A percentile compares a stretch with the other conserved stretches of the same genome.
Evolutionary conservation across 1,140 invertebrate species (phyloP).

Genomic region (Sycophila sp.): DNA sequence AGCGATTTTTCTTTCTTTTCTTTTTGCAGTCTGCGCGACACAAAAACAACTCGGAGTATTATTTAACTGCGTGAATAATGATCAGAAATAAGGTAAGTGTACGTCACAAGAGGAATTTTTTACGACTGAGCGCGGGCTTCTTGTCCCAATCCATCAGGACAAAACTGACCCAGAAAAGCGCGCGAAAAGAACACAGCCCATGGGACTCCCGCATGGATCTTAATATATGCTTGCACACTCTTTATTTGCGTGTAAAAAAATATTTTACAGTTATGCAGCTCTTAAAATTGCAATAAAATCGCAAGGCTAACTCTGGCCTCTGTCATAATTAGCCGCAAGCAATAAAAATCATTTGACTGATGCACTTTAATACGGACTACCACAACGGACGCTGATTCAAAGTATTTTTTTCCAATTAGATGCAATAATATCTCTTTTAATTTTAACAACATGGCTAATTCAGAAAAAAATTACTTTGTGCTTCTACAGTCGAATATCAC

Average conservation of each 20-base stretch:
- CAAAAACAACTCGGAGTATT: conserved; percentile 16
- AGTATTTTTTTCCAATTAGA: too few relatives aligned
- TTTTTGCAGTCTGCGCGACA: neutral
- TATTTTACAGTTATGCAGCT: conserved; percentile 19
- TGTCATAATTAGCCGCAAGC: conserved; percentile 2
- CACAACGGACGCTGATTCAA: too few relatives aligned
- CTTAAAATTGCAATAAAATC: conserved; percentile 9
- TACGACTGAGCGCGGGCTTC: conserved; percentile 36
- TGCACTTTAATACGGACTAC: too few relatives aligned
- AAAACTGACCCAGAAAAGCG: conserved; percentile 33
- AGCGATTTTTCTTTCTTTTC: neutral
- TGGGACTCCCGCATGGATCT: conserved; percentile 14
- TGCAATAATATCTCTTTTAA: too few relatives aligned
- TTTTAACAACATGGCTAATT: too few relatives aligned
- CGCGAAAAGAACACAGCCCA: conserved; percentile 9
- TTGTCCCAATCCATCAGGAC: conserved; percentile 32
- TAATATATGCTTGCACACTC: neutral
- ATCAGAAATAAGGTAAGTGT: conserved; percentile 26
- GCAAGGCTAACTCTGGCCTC: neutral
- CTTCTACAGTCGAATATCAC: too few relatives aligned
- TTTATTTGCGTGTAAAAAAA: conserved; percentile 18
- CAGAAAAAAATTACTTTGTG: too few relatives aligned
- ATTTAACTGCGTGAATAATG: conserved; percentile 27
- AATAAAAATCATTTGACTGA: too few relatives aligned
- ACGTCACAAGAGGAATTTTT: too few relatives aligned